Conservation (phyloP, 23 tunicate genomes). For the Ciona savignyi region DNA sequence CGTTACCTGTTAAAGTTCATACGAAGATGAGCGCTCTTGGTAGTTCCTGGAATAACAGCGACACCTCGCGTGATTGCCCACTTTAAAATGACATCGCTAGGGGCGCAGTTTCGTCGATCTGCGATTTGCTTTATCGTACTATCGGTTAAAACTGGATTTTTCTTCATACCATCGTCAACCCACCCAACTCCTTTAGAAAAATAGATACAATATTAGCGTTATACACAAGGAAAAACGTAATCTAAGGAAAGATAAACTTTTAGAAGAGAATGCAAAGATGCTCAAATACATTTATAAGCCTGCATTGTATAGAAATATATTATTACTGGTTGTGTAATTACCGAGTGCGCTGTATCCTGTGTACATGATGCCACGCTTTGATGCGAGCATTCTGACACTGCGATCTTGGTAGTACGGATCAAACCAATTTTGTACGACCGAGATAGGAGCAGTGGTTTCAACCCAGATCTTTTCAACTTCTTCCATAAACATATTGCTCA, state of each 20-base stretch:
- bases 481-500: conserved; percentile 24
- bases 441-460: conserved; percentile 3
- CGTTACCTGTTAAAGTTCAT: neutral
- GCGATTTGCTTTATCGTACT: conserved; percentile 17
- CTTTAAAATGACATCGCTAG: conserved; percentile 21
- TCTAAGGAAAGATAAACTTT: too few relatives aligned
- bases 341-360: conserved; percentile 24
- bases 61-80: conserved; percentile 22
- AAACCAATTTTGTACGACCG: conserved; percentile 45
- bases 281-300: too few relatives aligned
- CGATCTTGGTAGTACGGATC: conserved; percentile 33
- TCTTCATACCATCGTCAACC: conserved; percentile 34
- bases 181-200: conserved; percentile 20
- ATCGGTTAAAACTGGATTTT: conserved; percentile 29
- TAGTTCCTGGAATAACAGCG: conserved; percentile 23
- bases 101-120: conserved; percentile 3
- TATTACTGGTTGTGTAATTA: too few relatives aligned
- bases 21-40: conserved; percentile 1
- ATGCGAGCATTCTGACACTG: neutral
- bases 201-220: neutral
- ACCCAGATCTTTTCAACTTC: conserved; percentile 20
- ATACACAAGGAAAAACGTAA: too few relatives aligned
- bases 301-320: too few relatives aligned
- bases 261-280: too few relatives aligned
- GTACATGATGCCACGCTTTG: conserved; percentile 6